Percentiles rank a stretch among this genome's conserved stretches.
Conservation (phyloP, 2,113 vertebrate genomes). For the Bambusicola thoracicus region DNA sequence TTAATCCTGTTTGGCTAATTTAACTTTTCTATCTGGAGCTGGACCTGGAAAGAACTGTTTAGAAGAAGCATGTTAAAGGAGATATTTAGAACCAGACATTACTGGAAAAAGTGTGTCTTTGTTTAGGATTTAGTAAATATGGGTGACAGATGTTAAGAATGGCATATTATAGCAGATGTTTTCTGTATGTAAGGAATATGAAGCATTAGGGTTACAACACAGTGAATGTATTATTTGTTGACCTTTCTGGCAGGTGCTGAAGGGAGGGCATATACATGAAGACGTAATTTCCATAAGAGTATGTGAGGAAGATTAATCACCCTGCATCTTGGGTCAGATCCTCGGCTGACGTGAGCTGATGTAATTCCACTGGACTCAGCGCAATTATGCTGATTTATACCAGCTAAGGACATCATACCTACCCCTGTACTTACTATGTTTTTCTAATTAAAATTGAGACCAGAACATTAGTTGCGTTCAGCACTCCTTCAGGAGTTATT, state of each 20-base stretch:
- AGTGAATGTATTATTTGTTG: conserved; percentile 58
- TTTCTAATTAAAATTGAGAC: neutral
- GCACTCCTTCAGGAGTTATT: neutral
- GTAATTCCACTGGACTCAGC: neutral
- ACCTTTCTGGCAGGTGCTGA: conserved; percentile 64
- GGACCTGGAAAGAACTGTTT: conserved; percentile 37
- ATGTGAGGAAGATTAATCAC: conserved; percentile 51
- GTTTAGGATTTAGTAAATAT: conserved; percentile 59
- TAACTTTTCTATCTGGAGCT: neutral
- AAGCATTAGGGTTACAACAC: neutral
- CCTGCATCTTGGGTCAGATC: neutral
- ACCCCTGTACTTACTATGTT: neutral
- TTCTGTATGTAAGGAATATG: conserved; percentile 46
- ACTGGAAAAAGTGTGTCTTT: conserved; percentile 52
- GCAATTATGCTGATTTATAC: neutral
- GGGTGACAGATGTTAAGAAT: conserved; percentile 71
- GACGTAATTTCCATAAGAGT: conserved; percentile 25
- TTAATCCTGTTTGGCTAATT: conserved; percentile 14
- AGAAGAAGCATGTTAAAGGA: neutral
- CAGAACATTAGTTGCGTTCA: neutral
- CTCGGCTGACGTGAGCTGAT: neutral
- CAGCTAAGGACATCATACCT: neutral
- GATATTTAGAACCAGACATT: conserved; percentile 56
- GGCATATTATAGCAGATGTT: conserved; percentile 63
- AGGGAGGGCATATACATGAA: conserved; percentile 47